Conservation (phyloP, 2,888 invertebrate genomes). For the Rhagonycha lutea region DNA sequence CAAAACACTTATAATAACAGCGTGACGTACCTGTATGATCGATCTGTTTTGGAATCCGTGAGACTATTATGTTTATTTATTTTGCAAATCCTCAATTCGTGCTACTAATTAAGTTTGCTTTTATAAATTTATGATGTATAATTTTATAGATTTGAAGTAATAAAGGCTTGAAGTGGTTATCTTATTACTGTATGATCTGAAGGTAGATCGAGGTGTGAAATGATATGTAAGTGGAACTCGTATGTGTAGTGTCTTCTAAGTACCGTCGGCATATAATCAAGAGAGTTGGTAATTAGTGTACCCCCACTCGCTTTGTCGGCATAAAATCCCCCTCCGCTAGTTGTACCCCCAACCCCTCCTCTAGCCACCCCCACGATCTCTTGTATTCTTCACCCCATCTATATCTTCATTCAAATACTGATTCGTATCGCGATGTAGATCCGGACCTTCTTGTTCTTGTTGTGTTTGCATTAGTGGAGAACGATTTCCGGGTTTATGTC, state of each 20-base stretch:
- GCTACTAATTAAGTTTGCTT: not conserved
- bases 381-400: conserved; percentile 44
- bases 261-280: conserved; percentile 20
- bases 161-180: not conserved
- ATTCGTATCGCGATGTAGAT: conserved; percentile 46
- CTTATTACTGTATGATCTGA: conserved; percentile 13
- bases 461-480: conserved; percentile 37
- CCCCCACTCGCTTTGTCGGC: conserved; percentile 37
- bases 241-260: conserved; percentile 14
- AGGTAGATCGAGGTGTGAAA: conserved; percentile 18
- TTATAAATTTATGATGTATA: not conserved
- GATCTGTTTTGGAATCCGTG: not conserved
- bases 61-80: not conserved
- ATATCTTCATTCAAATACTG: conserved; percentile 46
- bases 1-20: not conserved
- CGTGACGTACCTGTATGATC: not conserved
- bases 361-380: conserved; percentile 52
- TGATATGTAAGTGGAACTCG: conserved; percentile 7
- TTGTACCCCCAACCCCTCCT: conserved; percentile 37
- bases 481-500: conserved; percentile 41
- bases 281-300: conserved; percentile 32
- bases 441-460: conserved; percentile 42
- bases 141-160: not conserved
- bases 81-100: not conserved
- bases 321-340: conserved; percentile 28